phyloP scores from a whole-genome alignment of 2,113 vertebrate species.

The Mustelus asterias region DNA sequence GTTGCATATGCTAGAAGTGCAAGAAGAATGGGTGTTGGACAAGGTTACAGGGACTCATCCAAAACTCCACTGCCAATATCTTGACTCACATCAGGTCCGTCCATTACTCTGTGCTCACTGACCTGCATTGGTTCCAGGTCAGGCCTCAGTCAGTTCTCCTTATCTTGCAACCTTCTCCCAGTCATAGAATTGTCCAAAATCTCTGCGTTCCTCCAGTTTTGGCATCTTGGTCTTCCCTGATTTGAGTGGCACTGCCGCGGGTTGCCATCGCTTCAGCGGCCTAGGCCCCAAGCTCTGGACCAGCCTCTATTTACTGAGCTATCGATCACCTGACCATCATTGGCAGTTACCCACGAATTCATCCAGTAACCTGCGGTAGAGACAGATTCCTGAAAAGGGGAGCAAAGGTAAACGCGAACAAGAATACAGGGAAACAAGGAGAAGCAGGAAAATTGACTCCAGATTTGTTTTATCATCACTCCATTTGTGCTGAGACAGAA shows the following conservation, averaged over 20 bases:
- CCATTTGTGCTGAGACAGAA: neutral
- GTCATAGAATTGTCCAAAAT: too few species aligned
- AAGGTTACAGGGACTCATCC: too few species aligned
- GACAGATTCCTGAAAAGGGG: neutral
- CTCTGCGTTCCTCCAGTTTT: neutral
- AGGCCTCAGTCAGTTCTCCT: too few species aligned
- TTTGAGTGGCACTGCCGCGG: neutral
- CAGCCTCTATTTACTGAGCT: neutral
- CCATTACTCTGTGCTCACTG: too few species aligned
- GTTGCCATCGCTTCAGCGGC: neutral
- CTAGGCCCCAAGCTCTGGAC: neutral
- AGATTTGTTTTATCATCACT: neutral
- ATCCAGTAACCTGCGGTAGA: neutral
- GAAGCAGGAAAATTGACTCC: conserved; percentile 13
- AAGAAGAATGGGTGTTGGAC: too few species aligned
- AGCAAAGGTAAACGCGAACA: neutral
- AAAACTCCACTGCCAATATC: too few species aligned
- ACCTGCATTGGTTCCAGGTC: too few species aligned
- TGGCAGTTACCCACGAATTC: neutral
- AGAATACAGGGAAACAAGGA: neutral
- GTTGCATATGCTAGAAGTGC: too few species aligned
- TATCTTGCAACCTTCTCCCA: too few species aligned
- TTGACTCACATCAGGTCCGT: too few species aligned
- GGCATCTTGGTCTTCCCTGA: neutral
- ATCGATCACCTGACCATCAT: neutral